A percentile compares a stretch with the other conserved stretches of the same genome.
Evolutionary conservation across 2,113 vertebrate genomes (phyloP).

Genomic region (Notothenia coriiceps): DNA sequence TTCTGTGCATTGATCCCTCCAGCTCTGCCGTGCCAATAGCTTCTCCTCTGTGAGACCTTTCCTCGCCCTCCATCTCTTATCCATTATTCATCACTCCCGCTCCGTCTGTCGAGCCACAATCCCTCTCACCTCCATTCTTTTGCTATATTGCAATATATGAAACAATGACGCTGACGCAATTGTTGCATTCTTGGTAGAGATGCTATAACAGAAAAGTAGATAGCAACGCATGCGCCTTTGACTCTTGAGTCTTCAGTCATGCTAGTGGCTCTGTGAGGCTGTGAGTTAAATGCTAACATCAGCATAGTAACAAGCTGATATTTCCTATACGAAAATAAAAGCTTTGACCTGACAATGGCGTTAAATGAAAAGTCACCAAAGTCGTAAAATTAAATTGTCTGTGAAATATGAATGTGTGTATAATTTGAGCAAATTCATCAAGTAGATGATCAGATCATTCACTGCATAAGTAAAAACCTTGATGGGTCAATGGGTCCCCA

Average conservation of each 20-base stretch:
- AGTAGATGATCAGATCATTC: not conserved
- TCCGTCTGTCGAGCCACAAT: constrained; percentile 30
- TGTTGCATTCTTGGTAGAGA: constrained; percentile 34
- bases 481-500: not conserved
- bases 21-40: constrained; percentile 43
- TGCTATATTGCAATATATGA: constrained; percentile 33
- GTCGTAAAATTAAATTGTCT: not conserved
- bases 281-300: not conserved
- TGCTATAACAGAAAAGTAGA: constrained; percentile 27
- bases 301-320: not conserved
- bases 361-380: not conserved
- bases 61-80: constrained; percentile 53
- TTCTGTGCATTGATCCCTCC: constrained; percentile 57
- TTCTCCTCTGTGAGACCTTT: constrained; percentile 64
- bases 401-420: not conserved
- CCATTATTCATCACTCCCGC: constrained; percentile 68
- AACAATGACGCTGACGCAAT: constrained; percentile 15
- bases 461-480: not conserved
- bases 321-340: not conserved
- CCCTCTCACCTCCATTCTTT: constrained; percentile 48
- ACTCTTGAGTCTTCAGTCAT: not conserved
- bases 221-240: not conserved
- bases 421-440: not conserved
- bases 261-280: not conserved
- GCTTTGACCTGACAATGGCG: not conserved